Evolutionary conservation across 1,140 invertebrate genomes (phyloP).

Genomic region (Rhyzopertha dominica): DNA sequence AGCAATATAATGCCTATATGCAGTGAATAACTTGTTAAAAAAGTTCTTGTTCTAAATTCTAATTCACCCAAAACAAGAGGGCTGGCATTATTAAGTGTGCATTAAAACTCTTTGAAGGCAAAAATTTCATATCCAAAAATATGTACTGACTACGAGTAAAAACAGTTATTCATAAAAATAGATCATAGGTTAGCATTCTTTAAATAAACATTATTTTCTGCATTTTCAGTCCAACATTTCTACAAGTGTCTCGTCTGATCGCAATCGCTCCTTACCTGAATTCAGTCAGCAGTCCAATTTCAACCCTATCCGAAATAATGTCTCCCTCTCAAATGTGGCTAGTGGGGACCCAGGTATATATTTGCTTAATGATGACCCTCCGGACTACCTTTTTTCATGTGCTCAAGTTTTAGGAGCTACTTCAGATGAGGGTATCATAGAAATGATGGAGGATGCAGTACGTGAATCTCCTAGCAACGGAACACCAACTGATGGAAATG

Average conservation of each 20-base stretch:
- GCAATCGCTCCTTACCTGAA: too few species aligned
- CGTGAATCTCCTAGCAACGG: conserved; percentile 48
- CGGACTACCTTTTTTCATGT: neutral
- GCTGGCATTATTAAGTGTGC: too few species aligned
- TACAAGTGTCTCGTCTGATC: conserved; percentile 23
- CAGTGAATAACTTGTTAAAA: too few species aligned
- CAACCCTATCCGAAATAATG: conserved; percentile 29
- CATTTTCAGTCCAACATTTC: conserved; percentile 36
- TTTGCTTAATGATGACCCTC: neutral
- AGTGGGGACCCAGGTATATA: conserved; percentile 40
- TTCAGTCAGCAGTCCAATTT: conserved; percentile 15
- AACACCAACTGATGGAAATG: conserved; percentile 66
- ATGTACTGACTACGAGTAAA: too few species aligned
- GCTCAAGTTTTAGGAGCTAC: conserved; percentile 42
- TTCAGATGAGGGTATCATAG: conserved; percentile 55
- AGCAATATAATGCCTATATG: too few species aligned
- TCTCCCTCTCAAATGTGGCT: conserved; percentile 32
- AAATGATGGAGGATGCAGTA: conserved; percentile 54
- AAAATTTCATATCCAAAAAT: too few species aligned
- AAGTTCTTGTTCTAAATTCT: too few species aligned
- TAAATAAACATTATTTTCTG: conserved; percentile 11
- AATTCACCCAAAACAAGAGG: too few species aligned
- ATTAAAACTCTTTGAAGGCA: too few species aligned
- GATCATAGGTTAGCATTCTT: too few species aligned
- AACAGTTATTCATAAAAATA: too few species aligned